A percentile compares a stretch with the other conserved stretches of the same genome.
Evolutionary conservation across 2,888 invertebrate species (phyloP).

Genomic region (Scaptomyza flava): DNA sequence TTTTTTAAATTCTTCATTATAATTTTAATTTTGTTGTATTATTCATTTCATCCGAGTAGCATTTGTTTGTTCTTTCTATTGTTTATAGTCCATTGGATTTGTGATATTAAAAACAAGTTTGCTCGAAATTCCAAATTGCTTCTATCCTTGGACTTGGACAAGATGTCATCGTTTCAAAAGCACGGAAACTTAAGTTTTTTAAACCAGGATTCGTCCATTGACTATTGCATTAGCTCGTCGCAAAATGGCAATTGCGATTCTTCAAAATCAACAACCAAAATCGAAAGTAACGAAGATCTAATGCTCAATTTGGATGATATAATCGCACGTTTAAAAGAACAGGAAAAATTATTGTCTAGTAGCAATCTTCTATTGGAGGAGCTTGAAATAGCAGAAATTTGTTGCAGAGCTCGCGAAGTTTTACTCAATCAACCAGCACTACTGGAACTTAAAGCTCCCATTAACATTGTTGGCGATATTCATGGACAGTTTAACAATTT

Average conservation of each 20-base stretch:
- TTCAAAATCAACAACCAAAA: background rate
- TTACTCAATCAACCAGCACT: constrained; percentile 98
- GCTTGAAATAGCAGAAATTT: constrained; percentile 97
- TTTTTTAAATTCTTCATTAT: no score
- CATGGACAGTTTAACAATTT: constrained; percentile 99
- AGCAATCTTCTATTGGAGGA: constrained; percentile 99
- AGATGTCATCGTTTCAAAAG: constrained; percentile 30
- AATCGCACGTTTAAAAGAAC: constrained; percentile 37
- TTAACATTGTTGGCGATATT: constrained; percentile 98
- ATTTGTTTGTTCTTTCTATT: constrained; percentile 1
- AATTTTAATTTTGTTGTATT: background rate
- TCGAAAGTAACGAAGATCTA: constrained; percentile 16
- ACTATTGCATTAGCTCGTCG: constrained; percentile 37
- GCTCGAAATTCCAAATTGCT: constrained; percentile 50
- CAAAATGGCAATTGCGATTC: background rate
- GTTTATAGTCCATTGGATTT: constrained; percentile 3
- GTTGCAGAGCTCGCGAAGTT: constrained; percentile 97
- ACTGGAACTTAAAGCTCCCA: constrained; percentile 97
- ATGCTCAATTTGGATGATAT: constrained; percentile 39
- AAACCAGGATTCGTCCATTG: constrained; percentile 13
- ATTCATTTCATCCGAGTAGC: background rate
- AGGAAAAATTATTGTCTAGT: constrained; percentile 84
- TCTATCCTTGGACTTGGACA: constrained; percentile 11
- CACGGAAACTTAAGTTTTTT: background rate
- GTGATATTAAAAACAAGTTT: constrained; percentile 16